Conservation (phyloP, 2,888 invertebrate genomes). For the Apotomis turbidana region DNA sequence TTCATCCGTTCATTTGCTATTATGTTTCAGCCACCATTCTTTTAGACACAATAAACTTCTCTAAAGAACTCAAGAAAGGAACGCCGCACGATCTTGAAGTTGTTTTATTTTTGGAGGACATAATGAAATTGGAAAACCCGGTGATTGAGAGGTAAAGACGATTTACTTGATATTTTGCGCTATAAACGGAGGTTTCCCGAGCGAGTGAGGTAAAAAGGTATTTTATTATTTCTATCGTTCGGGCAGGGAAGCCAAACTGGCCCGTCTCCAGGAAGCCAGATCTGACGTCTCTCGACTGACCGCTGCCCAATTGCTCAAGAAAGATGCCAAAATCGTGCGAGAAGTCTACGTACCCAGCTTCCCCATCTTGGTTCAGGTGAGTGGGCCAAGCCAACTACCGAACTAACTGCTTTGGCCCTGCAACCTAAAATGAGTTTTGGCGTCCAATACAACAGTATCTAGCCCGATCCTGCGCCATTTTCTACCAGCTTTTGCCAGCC, state of each 20-base stretch:
- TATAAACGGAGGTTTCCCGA: too few species aligned
- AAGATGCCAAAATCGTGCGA: constrained; percentile 89
- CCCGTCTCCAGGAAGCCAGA: constrained; percentile 85
- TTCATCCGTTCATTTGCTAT: not conserved
- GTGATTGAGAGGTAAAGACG: constrained; percentile 64
- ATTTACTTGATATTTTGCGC: too few species aligned
- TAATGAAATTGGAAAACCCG: constrained; percentile 67
- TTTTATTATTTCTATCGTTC: not conserved
- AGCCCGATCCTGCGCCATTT: too few species aligned
- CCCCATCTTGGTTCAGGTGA: constrained; percentile 85
- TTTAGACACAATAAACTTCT: constrained; percentile 91
- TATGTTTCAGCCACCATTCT: constrained; percentile 89
- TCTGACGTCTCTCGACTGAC: constrained; percentile 86
- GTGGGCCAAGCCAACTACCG: constrained; percentile 59
- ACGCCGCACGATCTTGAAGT: constrained; percentile 86
- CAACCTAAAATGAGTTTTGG: too few species aligned
- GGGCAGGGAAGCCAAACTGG: constrained; percentile 60
- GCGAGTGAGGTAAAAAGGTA: too few species aligned
- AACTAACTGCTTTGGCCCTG: too few species aligned
- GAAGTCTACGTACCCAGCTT: constrained; percentile 80
- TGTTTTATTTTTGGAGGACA: constrained; percentile 81
- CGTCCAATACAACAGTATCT: too few species aligned
- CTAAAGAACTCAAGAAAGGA: constrained; percentile 86
- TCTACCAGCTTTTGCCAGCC: too few species aligned
- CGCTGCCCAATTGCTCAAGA: constrained; percentile 87